Base-by-base conservation (phyloP, 2,113 vertebrate genomes). In the Stictonetta naevosa region DNA sequence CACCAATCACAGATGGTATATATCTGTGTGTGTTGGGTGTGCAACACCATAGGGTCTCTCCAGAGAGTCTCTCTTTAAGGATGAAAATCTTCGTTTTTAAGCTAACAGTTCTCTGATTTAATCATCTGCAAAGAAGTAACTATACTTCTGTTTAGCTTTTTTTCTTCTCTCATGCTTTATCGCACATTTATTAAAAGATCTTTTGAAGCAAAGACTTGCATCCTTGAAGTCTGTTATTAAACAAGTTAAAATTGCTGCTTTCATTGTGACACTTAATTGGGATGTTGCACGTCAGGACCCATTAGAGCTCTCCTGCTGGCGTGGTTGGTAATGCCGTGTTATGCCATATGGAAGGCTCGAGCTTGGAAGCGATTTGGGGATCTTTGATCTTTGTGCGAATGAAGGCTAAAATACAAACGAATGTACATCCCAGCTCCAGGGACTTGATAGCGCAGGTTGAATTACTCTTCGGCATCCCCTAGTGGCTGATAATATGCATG, bases 251-350 rank as follows among this genome's bases (percentile, higher is more conserved):
- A 94, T 87, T 86, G 68, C 86, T 71, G 90, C 94, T 95, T 93
- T 79, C 92, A 38, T 88, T 93, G 76, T 67, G 89, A 62, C 52
- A 5, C 82, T 87, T 95, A 93, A 95, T 94, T 93, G 79, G 91
- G 86, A 85, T 92, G 93, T 72, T 93, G 88, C 55, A 74, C 13
- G 6, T 95, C 82, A 80, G 92, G 94, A 96, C 44, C 86, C 92
- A 81, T 94, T 81, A 85, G 84, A 86, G 83, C 79, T 86, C 56
- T 90, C 76, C 85, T 23, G 31, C 55, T 88, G 93, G 81, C 3
- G 4, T 6, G 1, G 8, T 0, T 58, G 95, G 82, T 55, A 53
- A 80, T 72, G 88, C 87, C 86, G 44, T 3, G 12, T 38, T 74
- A 53, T 55, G 83, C 94, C 88, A 93, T 83, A 90, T 62, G 93